Base-by-base conservation (phyloP, 2,888 invertebrate species). In the Abscondita cerata region DNA sequence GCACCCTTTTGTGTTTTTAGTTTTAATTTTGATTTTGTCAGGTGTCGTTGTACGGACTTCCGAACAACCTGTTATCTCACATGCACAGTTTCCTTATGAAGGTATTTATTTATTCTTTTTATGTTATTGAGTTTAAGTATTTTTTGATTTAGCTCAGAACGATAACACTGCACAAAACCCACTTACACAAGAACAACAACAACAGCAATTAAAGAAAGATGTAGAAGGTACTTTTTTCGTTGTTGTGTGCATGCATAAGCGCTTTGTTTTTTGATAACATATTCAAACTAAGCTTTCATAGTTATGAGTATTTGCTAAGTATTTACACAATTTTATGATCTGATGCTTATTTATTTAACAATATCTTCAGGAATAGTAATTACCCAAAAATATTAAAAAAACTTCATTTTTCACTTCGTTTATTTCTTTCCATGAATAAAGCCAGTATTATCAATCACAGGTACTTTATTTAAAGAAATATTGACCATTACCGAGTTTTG, bases 161-260 rank as follows among this genome's bases (percentile, higher is more conserved):
- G 19, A 60, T 34, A 51, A 60, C 38, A 48, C 73, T 70, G 65
- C 71, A 72, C 69, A 72, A 72, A 67, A 71, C 70, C 68, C 66
- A 68, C 70, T 74, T 12, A 52, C 56, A 18, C 57, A 56, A 41
- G 52, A 62, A 57, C 47, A 74, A 73, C 47, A 74, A 73, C 75
- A 76, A 68, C 70, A 71, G 53, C 76, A 72, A 58, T 51, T 18
- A 40, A 54, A 13, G 12, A 74, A 74, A 72, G 67, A 70, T 34
- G 38, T 51, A 40, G 71, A 68, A 74, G 74, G 73, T 73, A 72
- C 51, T 50, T 31, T 41, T 41, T 52, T 40, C 12, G 9, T 33
- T 41, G 1, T 40, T 44, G 18, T 18, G 8, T 18, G 18, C 18
- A 18, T 18, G 11, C 8, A 13, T 41, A 25, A 25, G 2, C 6